A percentile compares a stretch with the other conserved stretches of the same genome.
phyloP scores from a whole-genome alignment of 2,797 vertebrate genomes.

The Anniella stebbinsi region DNA sequence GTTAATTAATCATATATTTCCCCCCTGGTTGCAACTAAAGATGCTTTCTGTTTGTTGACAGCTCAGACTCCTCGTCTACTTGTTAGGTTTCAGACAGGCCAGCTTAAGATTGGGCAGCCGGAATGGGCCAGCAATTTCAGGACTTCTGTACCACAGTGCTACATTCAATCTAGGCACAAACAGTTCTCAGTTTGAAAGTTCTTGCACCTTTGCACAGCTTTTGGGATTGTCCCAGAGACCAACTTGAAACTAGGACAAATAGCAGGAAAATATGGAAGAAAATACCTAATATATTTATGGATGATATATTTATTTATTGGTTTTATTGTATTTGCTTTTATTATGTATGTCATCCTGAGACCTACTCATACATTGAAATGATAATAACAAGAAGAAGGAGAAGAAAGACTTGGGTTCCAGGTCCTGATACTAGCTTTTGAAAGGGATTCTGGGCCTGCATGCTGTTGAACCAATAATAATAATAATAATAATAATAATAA shows the following conservation, averaged over 20 bases:
- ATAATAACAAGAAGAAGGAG: neutral
- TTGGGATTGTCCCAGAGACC: neutral
- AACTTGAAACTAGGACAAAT: neutral
- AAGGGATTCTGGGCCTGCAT: neutral
- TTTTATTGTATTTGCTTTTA: too few relatives aligned
- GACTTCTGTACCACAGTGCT: neutral
- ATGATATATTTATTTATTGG: too few relatives aligned
- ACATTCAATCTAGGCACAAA: too few relatives aligned
- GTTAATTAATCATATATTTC: neutral
- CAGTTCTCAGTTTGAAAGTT: neutral
- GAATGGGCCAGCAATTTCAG: neutral
- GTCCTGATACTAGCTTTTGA: neutral
- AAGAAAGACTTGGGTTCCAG: neutral
- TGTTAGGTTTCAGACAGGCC: too few relatives aligned
- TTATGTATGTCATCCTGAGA: too few relatives aligned
- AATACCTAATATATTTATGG: neutral
- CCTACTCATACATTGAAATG: too few relatives aligned
- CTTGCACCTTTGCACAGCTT: neutral
- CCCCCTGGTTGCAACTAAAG: neutral
- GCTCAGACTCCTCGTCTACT: neutral
- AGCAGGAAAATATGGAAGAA: neutral
- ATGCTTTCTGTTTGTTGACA: conserved; percentile 25
- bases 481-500: too few relatives aligned
- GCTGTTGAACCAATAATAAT: too few relatives aligned
- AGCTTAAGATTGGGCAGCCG: neutral